Conservation (phyloP, 1,140 invertebrate species). For the Microplitis mediator region DNA sequence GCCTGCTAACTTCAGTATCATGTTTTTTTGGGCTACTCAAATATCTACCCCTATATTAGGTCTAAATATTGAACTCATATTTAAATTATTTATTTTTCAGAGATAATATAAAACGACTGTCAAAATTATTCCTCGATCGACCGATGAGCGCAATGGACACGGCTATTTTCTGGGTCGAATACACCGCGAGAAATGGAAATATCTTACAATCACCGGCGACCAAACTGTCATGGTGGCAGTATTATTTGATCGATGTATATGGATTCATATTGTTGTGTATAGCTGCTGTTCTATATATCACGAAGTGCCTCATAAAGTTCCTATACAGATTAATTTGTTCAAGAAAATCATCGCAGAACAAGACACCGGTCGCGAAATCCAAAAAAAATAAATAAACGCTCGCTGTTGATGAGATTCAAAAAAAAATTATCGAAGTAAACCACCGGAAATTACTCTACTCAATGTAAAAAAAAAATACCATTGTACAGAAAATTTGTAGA, state of each 20-base stretch:
- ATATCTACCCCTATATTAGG: no score
- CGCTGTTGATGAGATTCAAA: not conserved
- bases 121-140: slow-evolving; percentile 32
- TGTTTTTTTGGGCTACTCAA: not conserved
- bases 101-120: slow-evolving; percentile 8
- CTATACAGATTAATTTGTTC: not conserved
- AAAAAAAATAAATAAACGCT: not conserved
- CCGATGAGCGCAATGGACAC: slow-evolving; percentile 56
- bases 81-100: not conserved
- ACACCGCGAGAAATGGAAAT: slow-evolving; percentile 57
- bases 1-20: not conserved
- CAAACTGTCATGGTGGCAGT: slow-evolving; percentile 42
- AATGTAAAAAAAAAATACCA: no score
- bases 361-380: not conserved
- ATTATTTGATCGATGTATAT: slow-evolving; percentile 48
- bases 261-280: slow-evolving; percentile 25
- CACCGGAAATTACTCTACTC: no score
- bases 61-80: no score
- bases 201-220: slow-evolving; percentile 39
- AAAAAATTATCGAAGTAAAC: no score
- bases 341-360: not conserved
- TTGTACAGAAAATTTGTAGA: no score
- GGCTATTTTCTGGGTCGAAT: slow-evolving; percentile 66
- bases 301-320: not conserved
- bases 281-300: not conserved